Conservation (phyloP, 2,888 invertebrate species). For the Psylliodes chrysocephalus region DNA sequence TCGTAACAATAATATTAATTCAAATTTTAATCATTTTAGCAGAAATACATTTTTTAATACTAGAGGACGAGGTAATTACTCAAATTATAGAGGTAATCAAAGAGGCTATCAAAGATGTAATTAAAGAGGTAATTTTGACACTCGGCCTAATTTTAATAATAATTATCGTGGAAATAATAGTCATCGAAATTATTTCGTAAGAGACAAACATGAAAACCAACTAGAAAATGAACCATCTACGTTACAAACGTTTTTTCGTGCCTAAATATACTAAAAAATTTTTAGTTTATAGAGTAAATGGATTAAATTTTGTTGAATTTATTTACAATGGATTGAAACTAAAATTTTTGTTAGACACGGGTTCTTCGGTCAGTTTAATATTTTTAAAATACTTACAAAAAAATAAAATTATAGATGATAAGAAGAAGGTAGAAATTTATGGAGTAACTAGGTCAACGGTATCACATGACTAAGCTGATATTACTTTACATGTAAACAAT, state of each 20-base stretch:
- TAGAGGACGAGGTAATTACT: no score
- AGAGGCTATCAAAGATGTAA: background rate
- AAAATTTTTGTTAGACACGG: no score
- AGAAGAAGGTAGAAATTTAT: no score
- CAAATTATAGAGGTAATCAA: background rate
- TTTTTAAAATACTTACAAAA: conserved; percentile 23
- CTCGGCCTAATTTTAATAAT: background rate
- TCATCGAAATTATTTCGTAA: no score
- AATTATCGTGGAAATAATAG: conserved; percentile 1
- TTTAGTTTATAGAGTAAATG: conserved; percentile 4
- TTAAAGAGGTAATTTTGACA: background rate
- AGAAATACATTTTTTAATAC: no score
- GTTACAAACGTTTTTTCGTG: background rate
- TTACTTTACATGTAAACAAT: no score
- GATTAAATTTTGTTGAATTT: conserved; percentile 19
- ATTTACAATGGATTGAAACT: no score
- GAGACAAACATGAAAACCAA: no score
- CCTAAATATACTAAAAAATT: background rate
- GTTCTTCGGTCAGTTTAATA: no score
- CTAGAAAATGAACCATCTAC: background rate
- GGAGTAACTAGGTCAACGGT: no score
- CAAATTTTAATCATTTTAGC: background rate
- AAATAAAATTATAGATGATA: no score
- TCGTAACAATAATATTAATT: background rate
- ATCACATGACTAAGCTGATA: no score